These are phyloP conservation scores for Silurus glanis DNA, from an alignment of 2,113 vertebrate species.

Conservation along the genomic window DNA sequence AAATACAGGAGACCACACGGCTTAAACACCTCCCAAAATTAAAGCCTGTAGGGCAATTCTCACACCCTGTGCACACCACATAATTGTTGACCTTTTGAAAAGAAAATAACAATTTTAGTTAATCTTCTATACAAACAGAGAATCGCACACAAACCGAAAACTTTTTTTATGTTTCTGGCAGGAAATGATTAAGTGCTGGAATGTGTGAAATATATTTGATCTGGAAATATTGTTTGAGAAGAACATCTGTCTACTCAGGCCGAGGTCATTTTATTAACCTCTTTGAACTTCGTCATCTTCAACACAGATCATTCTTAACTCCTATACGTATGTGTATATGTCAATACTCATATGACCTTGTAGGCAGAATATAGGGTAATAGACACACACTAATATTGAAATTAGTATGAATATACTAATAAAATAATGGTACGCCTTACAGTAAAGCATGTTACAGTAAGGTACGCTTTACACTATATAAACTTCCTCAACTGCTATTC, in stretches of 20 bases:
- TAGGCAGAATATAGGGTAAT: not conserved
- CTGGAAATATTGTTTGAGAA: not conserved
- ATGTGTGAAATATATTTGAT: not conserved
- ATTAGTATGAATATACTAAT: not conserved
- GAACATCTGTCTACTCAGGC: not conserved
- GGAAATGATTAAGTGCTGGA: not conserved
- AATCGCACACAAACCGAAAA: slow-evolving; percentile 31
- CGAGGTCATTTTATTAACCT: not conserved
- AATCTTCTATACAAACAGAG: slow-evolving; percentile 21
- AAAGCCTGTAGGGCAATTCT: slow-evolving; percentile 18
- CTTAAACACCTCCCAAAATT: not conserved
- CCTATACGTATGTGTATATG: not conserved
- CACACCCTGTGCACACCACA: slow-evolving; percentile 29
- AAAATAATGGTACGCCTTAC: not conserved
- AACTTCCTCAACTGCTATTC: not conserved
- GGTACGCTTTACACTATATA: not conserved
- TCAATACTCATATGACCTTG: not conserved
- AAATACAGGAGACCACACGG: slow-evolving; percentile 18
- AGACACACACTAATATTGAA: not conserved
- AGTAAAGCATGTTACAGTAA: not conserved
- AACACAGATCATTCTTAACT: not conserved
- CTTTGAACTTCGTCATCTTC: not conserved
- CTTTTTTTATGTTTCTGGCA: slow-evolving; percentile 12
- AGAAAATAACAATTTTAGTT: slow-evolving; percentile 34
- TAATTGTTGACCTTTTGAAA: slow-evolving; percentile 39